Base-by-base conservation (phyloP, 2,797 vertebrate species). In the Danio aesculapii region DNA sequence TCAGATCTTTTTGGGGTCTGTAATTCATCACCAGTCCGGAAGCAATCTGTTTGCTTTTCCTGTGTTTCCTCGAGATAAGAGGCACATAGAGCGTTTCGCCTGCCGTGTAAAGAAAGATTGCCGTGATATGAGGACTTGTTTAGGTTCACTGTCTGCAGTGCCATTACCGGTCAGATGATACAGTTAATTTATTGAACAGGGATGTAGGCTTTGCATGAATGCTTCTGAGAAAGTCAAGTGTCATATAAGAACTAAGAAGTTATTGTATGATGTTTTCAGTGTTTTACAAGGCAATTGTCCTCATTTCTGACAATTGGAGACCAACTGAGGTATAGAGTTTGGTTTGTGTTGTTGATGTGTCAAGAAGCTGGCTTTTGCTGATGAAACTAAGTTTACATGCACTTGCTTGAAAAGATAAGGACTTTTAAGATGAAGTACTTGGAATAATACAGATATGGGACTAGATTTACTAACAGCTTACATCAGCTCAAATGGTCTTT, bases 41-140 rank as follows among this genome's bases (percentile, higher is more conserved):
- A 71, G 57, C 73, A 70, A 77, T 82, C 57, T 71, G 81, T 77
- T 69, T 82, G 73, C 58, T 69, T 71, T 76, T 76, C 74, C 57
- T 77, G 74, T 74, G 69, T 71, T 80, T 77, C 39, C 61, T 21
- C 14, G 12, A 72, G 78, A 84, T 73, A 77, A 75, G 70, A 70
- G 47, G 19, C 8, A 5, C 16, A 69, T 14, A 4, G 77, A 80
- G 46, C 57, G 14, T 59, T 77, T 81, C 14, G 59, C 17, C 53
- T 73, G 67, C 61, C 46, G 43, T 67, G 52, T 62, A 77, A 77
- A 62, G 69, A 50, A 44, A 77, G 73, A 77, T 76, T 4, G 13
- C 46, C 39, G 53, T 13, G 75, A 84, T 72, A 66, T 57, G 46
- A 44, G 52, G 52, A 77, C 68, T 70, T 77, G 58, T 80, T 83